phyloP scores from a whole-genome alignment of 1,140 invertebrate species.

The Drosophila rufa region DNA sequence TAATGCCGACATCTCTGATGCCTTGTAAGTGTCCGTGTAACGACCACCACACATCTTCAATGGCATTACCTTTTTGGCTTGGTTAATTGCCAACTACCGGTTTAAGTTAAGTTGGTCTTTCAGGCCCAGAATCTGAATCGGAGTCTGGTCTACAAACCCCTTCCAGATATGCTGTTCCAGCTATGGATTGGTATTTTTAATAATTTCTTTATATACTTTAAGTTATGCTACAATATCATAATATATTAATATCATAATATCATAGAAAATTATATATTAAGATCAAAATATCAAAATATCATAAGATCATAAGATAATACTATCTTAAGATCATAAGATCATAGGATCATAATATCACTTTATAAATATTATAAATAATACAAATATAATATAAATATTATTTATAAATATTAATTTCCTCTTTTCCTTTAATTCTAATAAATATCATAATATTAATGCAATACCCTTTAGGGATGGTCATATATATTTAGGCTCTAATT shows the following conservation, averaged over 20 bases:
- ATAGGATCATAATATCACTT: too few species aligned
- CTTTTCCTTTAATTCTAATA: too few species aligned
- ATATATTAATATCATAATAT: neutral
- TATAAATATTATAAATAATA: too few species aligned
- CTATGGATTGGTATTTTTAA: neutral
- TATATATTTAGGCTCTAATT: conserved; percentile 12
- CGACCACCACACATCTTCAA: conserved; percentile 41
- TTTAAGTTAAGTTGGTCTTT: conserved; percentile 57
- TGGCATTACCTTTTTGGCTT: conserved; percentile 41
- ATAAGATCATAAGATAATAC: neutral
- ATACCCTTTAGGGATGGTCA: neutral
- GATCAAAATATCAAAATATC: neutral
- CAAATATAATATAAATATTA: too few species aligned
- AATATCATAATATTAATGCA: neutral
- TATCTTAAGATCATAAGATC: too few species aligned
- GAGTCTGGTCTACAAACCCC: neutral
- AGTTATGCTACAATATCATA: neutral
- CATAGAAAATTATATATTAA: neutral
- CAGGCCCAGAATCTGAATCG: conserved; percentile 25
- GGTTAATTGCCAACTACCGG: conserved; percentile 74
- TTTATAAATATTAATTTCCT: too few species aligned
- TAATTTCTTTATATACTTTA: neutral
- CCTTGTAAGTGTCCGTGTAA: conserved; percentile 26
- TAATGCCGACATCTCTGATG: conserved; percentile 5
- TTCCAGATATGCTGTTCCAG: neutral